phyloP scores from a whole-genome alignment of 2,797 vertebrate genomes.

The Melanotaenia trifasciata region DNA sequence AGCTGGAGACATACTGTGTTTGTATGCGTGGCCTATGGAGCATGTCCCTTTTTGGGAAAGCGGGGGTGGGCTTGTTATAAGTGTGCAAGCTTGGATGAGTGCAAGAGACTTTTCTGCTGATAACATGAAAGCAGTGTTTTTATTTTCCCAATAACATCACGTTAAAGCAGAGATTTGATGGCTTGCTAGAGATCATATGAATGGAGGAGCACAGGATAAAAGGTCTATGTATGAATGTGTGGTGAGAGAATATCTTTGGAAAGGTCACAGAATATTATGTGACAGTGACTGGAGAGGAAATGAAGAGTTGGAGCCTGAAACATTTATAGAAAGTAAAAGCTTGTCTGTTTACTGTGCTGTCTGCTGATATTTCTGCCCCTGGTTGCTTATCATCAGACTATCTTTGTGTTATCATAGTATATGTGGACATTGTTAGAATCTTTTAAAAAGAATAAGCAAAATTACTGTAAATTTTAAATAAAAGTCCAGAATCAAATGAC shows the following conservation, averaged over 20 bases:
- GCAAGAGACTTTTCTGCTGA: conserved; percentile 10
- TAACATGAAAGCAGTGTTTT: conserved; percentile 12
- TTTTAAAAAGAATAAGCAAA: too few species aligned
- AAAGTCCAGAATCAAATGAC: conserved; percentile 21
- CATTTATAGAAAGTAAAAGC: conserved; percentile 32
- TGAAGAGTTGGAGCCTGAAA: conserved; percentile 31
- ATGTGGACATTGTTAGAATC: conserved; percentile 23
- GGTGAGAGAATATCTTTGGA: conserved; percentile 53
- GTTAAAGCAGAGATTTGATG: conserved; percentile 44
- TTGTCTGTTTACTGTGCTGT: conserved; percentile 33
- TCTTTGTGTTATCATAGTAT: conserved; percentile 19
- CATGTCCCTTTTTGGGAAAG: conserved; percentile 21
- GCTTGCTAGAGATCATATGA: conserved; percentile 46
- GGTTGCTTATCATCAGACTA: conserved; percentile 26
- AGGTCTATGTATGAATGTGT: conserved; percentile 48
- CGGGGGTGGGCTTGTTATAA: conserved; percentile 12
- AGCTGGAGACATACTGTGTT: conserved; percentile 31
- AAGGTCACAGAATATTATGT: conserved; percentile 61
- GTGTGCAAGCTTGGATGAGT: neutral
- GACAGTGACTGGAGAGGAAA: conserved; percentile 28
- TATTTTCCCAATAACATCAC: conserved; percentile 36
- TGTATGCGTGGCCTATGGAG: conserved; percentile 1
- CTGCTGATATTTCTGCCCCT: conserved; percentile 38
- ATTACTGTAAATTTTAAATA: neutral
- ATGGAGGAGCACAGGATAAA: conserved; percentile 44